Conservation (phyloP, 1,140 invertebrate species). For the Proctacanthus coquilletti region DNA sequence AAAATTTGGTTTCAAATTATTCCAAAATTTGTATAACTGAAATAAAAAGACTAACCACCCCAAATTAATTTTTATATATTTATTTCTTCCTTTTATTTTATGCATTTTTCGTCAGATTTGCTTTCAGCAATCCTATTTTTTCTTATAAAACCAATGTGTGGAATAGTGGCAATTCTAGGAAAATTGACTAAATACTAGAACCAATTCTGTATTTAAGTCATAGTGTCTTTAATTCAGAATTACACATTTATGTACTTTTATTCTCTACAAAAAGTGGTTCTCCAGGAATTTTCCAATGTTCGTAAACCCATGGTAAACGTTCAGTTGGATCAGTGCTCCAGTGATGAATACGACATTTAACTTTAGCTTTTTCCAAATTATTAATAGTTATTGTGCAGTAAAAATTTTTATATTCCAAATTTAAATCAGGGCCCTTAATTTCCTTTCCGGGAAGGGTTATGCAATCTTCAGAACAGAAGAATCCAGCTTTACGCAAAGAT, state of each 20-base stretch:
- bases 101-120: too few species aligned
- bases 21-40: too few species aligned
- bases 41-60: too few species aligned
- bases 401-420: slow-evolving; percentile 65
- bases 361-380: slow-evolving; percentile 48
- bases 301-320: slow-evolving; percentile 35
- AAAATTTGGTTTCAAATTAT: too few species aligned
- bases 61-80: too few species aligned
- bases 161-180: too few species aligned
- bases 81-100: too few species aligned
- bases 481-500: slow-evolving; percentile 50
- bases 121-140: too few species aligned
- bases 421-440: slow-evolving; percentile 64
- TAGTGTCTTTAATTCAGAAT: too few species aligned
- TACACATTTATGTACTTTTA: not conserved
- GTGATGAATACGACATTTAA: slow-evolving; percentile 54
- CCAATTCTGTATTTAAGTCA: too few species aligned
- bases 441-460: slow-evolving; percentile 55
- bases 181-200: too few species aligned
- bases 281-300: slow-evolving; percentile 36
- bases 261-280: slow-evolving; percentile 31
- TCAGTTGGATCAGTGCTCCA: slow-evolving; percentile 42
- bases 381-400: slow-evolving; percentile 63
- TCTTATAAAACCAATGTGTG: too few species aligned
- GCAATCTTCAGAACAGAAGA: slow-evolving; percentile 47